Percentiles rank a stretch among this genome's conserved stretches.
These are phyloP conservation scores for Malaclemys terrapin DNA, from an alignment of 2,113 vertebrate genomes.

Conservation along the genomic window DNA sequence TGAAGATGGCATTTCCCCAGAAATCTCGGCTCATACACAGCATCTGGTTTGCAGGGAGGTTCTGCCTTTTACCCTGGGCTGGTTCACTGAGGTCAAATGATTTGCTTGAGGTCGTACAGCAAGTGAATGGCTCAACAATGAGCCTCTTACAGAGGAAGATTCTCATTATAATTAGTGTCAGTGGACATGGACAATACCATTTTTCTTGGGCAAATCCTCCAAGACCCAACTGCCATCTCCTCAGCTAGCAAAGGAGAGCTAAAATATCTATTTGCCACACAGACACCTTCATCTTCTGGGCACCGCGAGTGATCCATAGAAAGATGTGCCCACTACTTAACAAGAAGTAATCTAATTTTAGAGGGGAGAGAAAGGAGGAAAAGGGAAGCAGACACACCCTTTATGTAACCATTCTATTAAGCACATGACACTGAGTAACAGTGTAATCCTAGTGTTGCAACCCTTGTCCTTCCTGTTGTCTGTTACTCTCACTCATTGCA, in stretches of 20 bases:
- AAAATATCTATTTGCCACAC: neutral
- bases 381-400: neutral
- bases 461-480: neutral
- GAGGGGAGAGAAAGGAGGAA: neutral
- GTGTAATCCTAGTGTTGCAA: neutral
- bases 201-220: neutral
- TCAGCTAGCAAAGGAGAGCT: neutral
- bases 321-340: neutral
- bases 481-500: neutral
- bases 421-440: neutral
- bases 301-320: neutral
- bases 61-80: neutral
- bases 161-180: neutral
- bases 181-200: neutral
- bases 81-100: neutral
- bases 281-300: neutral
- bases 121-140: neutral
- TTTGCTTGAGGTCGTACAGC: neutral
- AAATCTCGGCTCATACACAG: neutral
- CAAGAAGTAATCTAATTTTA: neutral
- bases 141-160: neutral
- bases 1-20: neutral
- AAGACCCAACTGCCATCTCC: neutral
- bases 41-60: neutral
- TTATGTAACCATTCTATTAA: accelerated